Conservation (phyloP, 2,797 vertebrate genomes). For the Peromyscus attwateri region DNA sequence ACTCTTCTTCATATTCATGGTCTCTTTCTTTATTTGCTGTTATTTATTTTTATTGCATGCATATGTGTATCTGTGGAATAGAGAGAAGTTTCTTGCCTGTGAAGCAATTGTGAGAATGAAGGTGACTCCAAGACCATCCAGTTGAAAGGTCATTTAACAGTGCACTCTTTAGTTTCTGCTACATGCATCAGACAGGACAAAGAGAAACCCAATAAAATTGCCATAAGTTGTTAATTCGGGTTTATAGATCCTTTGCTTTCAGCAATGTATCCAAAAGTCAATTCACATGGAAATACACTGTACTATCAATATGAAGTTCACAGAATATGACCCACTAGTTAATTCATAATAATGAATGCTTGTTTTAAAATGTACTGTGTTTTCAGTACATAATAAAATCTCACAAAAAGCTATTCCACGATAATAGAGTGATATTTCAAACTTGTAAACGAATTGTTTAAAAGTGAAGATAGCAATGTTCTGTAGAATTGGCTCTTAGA, state of each 20-base stretch:
- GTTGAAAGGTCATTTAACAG: background rate
- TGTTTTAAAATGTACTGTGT: background rate
- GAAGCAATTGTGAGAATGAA: background rate
- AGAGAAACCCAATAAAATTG: background rate
- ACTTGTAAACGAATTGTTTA: slow-evolving; percentile 23
- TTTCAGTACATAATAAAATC: background rate
- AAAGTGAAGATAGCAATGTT: slow-evolving; percentile 29
- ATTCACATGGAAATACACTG: background rate
- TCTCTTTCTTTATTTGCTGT: too few relatives aligned
- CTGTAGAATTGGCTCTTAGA: background rate
- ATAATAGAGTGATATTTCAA: background rate
- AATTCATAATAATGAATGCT: background rate
- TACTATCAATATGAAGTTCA: background rate
- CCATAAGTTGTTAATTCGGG: background rate
- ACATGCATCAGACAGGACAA: background rate
- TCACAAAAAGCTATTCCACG: background rate
- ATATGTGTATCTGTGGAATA: background rate
- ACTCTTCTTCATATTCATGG: too few relatives aligned
- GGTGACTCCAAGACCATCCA: background rate
- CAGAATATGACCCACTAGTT: background rate
- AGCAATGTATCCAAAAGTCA: background rate
- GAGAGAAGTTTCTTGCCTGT: too few relatives aligned
- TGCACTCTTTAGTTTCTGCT: background rate
- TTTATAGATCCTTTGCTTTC: background rate
- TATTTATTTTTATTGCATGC: background rate